phyloP scores from a whole-genome alignment of 2,113 vertebrate genomes.

The Azemiops feae region DNA sequence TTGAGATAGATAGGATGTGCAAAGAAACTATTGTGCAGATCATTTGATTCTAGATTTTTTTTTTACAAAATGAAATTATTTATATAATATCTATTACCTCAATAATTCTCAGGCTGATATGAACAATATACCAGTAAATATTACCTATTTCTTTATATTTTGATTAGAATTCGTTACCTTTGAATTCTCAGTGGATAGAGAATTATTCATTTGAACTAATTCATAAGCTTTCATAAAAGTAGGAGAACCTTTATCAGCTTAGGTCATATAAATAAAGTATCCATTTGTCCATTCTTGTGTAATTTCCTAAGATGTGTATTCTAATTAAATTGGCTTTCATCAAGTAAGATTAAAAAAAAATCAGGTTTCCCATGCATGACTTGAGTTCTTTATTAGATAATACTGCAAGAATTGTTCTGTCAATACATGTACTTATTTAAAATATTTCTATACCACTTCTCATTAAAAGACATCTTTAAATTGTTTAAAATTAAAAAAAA shows the following conservation, averaged over 20 bases:
- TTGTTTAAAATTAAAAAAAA: not conserved
- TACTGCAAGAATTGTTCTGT: not conserved
- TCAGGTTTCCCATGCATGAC: not conserved
- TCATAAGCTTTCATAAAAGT: not conserved
- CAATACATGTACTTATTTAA: not conserved
- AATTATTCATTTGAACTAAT: not conserved
- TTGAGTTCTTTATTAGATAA: not conserved
- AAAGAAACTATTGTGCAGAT: not conserved
- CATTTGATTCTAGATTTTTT: not conserved
- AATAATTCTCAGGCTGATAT: not conserved
- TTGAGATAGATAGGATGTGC: not conserved
- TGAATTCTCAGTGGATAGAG: not conserved
- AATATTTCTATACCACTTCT: not conserved
- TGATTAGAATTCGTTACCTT: not conserved
- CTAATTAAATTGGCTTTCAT: not conserved
- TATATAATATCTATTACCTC: not conserved
- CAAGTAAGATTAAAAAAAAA: not conserved
- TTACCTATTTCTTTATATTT: too few species aligned
- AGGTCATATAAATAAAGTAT: not conserved
- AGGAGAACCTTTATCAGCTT: not conserved
- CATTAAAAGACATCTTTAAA: not conserved
- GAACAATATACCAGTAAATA: not conserved
- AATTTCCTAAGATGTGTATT: not conserved
- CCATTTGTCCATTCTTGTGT: not conserved
- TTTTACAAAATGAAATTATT: not conserved